Evolutionary conservation across 2,888 invertebrate genomes (phyloP).

Genomic region (Limnephilus rhombicus): DNA sequence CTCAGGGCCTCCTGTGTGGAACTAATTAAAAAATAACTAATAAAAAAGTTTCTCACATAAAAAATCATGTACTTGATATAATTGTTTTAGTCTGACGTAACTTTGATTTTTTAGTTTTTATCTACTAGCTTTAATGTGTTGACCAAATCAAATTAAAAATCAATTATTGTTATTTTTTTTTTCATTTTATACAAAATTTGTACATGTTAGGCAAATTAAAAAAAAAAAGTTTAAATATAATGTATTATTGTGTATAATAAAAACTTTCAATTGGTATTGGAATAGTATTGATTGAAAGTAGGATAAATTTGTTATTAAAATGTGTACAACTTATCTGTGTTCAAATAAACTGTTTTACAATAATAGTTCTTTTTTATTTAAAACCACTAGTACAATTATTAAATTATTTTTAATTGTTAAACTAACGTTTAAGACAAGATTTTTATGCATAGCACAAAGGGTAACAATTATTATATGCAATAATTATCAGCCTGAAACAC

Average conservation of each 20-base stretch:
- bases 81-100: neutral
- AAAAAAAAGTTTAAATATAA: neutral
- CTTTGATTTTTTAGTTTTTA: neutral
- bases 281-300: neutral
- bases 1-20: no score
- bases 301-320: neutral
- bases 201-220: neutral
- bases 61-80: neutral
- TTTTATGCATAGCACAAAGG: no score
- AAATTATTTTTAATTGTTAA: no score
- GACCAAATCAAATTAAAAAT: conserved; percentile 8
- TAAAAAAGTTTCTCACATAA: no score
- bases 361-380: neutral
- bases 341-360: neutral
- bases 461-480: no score
- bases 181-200: neutral
- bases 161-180: neutral
- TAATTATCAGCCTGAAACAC: no score
- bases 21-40: no score
- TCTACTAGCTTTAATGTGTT: neutral
- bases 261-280: neutral
- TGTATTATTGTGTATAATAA: neutral
- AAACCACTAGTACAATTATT: no score
- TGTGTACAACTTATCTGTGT: neutral
- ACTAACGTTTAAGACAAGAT: no score